Evolutionary conservation across 2,888 invertebrate genomes (phyloP).

Genomic region (Catocala sponsa): DNA sequence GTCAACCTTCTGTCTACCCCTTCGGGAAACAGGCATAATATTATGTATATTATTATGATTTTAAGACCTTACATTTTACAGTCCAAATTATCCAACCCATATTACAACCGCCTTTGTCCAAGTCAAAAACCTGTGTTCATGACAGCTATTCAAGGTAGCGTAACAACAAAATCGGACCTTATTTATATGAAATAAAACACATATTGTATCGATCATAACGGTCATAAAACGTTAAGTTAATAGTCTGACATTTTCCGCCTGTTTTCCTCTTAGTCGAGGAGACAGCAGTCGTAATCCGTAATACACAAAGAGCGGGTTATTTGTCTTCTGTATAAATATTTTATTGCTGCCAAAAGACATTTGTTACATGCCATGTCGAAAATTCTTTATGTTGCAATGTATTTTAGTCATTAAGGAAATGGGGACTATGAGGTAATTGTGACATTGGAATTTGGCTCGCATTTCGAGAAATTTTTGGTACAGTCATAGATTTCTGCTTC

Average conservation of each 20-base stretch:
- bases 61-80: no score
- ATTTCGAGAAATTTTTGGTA: background rate
- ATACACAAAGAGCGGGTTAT: conserved; percentile 19
- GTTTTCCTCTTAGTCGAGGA: conserved; percentile 52
- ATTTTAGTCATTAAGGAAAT: conserved; percentile 22
- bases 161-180: conserved; percentile 48
- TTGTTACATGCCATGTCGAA: conserved; percentile 21
- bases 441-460: background rate
- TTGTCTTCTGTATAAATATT: conserved; percentile 28
- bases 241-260: conserved; percentile 55
- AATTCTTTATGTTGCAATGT: conserved; percentile 13
- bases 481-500: no score
- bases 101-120: no score
- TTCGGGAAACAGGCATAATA: no score
- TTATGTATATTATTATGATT: no score
- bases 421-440: conserved; percentile 8
- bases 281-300: conserved; percentile 11
- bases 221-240: conserved; percentile 59
- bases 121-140: conserved; percentile 23
- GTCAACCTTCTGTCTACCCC: no score
- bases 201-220: conserved; percentile 56
- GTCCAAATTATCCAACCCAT: no score
- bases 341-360: conserved; percentile 25
- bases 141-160: conserved; percentile 40
- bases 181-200: conserved; percentile 45